phyloP scores from a whole-genome alignment of 2,797 vertebrate genomes.

The Cryptoblepharus egeriae region DNA sequence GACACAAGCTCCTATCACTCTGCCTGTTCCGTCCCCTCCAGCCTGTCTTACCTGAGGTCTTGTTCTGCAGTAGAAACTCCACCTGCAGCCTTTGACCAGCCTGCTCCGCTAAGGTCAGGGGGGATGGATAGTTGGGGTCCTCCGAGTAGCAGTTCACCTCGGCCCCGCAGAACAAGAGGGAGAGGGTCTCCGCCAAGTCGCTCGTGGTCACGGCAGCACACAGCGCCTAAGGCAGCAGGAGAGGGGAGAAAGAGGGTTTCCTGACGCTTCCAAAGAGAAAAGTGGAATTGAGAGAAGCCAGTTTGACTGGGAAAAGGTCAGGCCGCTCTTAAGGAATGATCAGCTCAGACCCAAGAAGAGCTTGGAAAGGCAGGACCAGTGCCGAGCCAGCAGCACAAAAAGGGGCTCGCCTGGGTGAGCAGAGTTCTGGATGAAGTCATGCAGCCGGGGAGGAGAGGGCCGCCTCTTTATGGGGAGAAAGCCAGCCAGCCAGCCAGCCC shows the following conservation, averaged over 20 bases:
- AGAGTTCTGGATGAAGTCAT: slow-evolving; percentile 42
- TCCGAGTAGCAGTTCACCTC: slow-evolving; percentile 85
- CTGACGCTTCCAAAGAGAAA: too few species aligned
- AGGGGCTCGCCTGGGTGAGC: neutral
- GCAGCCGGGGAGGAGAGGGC: slow-evolving; percentile 37
- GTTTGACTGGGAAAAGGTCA: accelerated
- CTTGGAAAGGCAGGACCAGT: neutral
- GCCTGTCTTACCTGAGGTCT: slow-evolving; percentile 82
- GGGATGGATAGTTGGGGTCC: slow-evolving; percentile 78
- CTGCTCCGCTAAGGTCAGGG: slow-evolving; percentile 82
- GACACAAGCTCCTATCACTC: accelerated
- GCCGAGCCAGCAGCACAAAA: neutral
- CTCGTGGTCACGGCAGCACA: slow-evolving; percentile 89
- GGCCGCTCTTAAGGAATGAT: neutral
- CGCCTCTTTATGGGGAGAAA: slow-evolving; percentile 22
- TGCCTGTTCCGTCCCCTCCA: neutral
- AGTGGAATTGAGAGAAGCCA: neutral
- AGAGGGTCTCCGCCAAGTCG: slow-evolving; percentile 91
- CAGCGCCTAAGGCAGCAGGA: slow-evolving; percentile 80
- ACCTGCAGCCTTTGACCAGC: slow-evolving; percentile 88
- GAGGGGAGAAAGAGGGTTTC: neutral
- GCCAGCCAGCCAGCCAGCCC: slow-evolving; percentile 31
- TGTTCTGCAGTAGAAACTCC: slow-evolving; percentile 90
- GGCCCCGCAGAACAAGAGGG: slow-evolving; percentile 93
- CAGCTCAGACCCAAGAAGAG: neutral